These are phyloP conservation scores for Gasteruption jaculator DNA, from an alignment of 2,888 invertebrate species.

Conservation along the genomic window DNA sequence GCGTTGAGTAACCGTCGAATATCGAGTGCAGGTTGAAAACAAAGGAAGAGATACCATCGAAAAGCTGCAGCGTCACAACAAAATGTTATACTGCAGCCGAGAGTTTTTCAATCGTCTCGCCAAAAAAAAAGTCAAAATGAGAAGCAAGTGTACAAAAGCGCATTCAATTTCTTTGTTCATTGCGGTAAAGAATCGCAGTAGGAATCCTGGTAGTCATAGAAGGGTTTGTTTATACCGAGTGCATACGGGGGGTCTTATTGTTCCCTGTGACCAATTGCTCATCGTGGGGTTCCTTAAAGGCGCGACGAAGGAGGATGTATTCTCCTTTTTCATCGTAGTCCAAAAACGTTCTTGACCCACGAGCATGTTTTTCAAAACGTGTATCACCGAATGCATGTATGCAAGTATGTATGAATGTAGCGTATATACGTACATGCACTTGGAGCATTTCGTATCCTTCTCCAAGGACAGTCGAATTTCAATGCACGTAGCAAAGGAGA, in stretches of 20 bases:
- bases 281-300: conserved; percentile 26
- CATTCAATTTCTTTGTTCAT: conserved; percentile 36
- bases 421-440: too few species aligned
- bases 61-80: too few species aligned
- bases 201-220: conserved; percentile 26
- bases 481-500: conserved; percentile 4
- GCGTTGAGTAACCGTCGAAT: too few species aligned
- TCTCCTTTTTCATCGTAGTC: conserved; percentile 26
- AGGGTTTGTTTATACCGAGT: conserved; percentile 42
- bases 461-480: neutral
- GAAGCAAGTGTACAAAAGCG: too few species aligned
- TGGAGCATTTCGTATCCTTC: neutral
- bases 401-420: too few species aligned
- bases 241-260: conserved; percentile 35
- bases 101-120: too few species aligned
- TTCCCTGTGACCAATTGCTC: conserved; percentile 43
- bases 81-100: too few species aligned
- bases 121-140: too few species aligned
- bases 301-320: conserved; percentile 16
- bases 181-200: conserved; percentile 32
- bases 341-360: conserved; percentile 15
- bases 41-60: too few species aligned
- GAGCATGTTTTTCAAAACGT: conserved; percentile 6
- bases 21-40: too few species aligned
- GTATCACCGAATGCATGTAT: too few species aligned